Evolutionary conservation across 2,888 invertebrate species (phyloP).

Genomic region (Caenorhabditis sp.): DNA sequence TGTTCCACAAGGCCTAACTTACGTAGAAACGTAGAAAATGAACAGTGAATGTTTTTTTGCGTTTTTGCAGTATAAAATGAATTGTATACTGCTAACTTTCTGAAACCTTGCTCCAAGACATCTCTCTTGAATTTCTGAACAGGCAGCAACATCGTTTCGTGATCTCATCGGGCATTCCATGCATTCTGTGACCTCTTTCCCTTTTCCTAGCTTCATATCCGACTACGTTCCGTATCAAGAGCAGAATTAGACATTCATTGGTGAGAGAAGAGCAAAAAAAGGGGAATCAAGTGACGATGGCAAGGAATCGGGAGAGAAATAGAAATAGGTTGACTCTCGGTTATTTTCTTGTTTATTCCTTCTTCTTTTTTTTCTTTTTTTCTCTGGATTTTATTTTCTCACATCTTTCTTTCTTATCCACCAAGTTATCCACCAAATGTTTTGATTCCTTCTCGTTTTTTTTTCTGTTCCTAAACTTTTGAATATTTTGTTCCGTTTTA

Average conservation of each 20-base stretch:
- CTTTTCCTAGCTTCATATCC: constrained; percentile 35
- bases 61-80: background rate
- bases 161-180: constrained; percentile 58
- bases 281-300: constrained; percentile 23
- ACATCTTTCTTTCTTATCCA: background rate
- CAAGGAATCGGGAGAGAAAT: background rate
- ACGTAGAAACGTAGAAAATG: too few relatives aligned
- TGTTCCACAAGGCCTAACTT: too few relatives aligned
- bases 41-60: background rate
- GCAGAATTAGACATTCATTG: constrained; percentile 58
- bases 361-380: background rate
- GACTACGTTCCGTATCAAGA: constrained; percentile 58
- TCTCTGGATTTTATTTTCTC: background rate
- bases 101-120: background rate
- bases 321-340: constrained; percentile 18
- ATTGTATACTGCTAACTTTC: background rate
- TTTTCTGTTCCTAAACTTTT: background rate
- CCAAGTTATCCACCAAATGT: background rate
- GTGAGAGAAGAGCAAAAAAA: constrained; percentile 46
- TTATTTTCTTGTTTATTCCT: constrained; percentile 13
- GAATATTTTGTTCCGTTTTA: background rate
- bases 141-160: constrained; percentile 10
- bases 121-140: constrained; percentile 42
- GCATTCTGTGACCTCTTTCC: constrained; percentile 55
- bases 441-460: background rate